A percentile compares a stretch with the other conserved stretches of the same genome.
These are phyloP conservation scores for Pteromalus puparum DNA, from an alignment of 1,140 invertebrate species.

Conservation along the genomic window DNA sequence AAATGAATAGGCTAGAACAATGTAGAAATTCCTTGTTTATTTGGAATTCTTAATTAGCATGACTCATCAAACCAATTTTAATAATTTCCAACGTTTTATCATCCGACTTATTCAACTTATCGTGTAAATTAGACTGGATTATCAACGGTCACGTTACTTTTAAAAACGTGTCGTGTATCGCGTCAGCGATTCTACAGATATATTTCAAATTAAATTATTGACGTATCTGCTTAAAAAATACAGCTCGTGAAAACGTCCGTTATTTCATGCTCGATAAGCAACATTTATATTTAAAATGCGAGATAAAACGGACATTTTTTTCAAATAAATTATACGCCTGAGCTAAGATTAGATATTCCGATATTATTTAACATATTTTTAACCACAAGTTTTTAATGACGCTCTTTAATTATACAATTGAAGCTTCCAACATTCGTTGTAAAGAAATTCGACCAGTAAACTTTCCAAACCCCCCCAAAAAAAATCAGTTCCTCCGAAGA, in stretches of 20 bases:
- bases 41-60: slow-evolving; percentile 20
- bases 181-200: background rate
- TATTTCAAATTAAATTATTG: background rate
- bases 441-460: background rate
- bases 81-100: background rate
- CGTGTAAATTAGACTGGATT: background rate
- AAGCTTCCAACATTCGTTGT: no score
- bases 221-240: background rate
- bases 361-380: no score
- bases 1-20: slow-evolving; percentile 26
- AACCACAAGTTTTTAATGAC: no score
- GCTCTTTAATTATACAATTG: no score
- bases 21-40: background rate
- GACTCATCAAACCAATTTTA: slow-evolving; percentile 25
- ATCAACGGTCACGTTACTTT: background rate
- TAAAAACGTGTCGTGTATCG: no score
- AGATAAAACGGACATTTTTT: background rate
- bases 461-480: background rate
- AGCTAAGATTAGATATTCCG: no score
- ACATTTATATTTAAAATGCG: background rate
- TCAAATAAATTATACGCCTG: background rate
- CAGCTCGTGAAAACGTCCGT: no score
- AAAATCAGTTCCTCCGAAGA: background rate
- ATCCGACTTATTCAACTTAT: background rate
- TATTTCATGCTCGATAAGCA: background rate